Conservation (phyloP, 37 sponge, comb jelly and placozoan genomes). For the Ianthella basta region DNA sequence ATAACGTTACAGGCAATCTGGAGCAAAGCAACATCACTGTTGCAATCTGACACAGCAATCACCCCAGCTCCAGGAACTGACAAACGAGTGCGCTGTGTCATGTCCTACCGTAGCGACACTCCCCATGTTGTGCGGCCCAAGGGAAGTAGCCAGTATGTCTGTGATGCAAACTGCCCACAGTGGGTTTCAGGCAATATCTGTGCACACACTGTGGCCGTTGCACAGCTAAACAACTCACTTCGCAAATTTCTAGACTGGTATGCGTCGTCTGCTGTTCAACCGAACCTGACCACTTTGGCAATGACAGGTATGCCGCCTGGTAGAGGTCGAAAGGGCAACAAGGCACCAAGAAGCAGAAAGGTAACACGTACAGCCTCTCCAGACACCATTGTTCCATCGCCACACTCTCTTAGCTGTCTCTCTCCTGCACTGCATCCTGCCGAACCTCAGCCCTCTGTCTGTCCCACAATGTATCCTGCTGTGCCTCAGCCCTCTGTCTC, state of each 20-base stretch:
- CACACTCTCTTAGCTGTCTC: no score
- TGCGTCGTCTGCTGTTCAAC: neutral
- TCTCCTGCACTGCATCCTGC: neutral
- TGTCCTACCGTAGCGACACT: no score
- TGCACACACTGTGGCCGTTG: neutral
- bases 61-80: no score
- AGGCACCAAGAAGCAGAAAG: neutral
- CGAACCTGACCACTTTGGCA: neutral
- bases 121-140: no score
- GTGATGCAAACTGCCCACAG: no score
- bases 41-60: no score
- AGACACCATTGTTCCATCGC: neutral
- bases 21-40: no score
- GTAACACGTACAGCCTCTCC: neutral
- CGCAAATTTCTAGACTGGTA: neutral
- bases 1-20: no score
- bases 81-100: no score
- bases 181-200: no score
- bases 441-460: neutral
- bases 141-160: no score
- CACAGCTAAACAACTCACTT: neutral
- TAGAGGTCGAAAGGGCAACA: neutral
- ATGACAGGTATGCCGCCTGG: neutral
- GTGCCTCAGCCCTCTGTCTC: slow-evolving; percentile 95
- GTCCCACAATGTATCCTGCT: slow-evolving; percentile 84